Conservation (phyloP, 2,113 vertebrate genomes). For the Sapajus apella region DNA sequence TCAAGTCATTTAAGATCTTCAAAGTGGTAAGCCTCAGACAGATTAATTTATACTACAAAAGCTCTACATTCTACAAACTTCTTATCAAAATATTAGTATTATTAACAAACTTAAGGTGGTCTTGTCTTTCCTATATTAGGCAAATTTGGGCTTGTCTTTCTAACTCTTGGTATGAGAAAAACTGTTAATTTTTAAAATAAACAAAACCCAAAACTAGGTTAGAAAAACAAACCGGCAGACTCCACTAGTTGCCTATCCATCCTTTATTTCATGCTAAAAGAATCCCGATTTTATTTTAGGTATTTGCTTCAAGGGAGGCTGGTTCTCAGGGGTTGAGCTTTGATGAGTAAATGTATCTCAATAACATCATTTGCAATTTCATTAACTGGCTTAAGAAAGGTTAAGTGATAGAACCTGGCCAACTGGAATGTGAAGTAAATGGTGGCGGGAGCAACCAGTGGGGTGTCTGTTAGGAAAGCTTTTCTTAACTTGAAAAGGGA, state of each 20-base stretch:
- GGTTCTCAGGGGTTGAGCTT: not conserved
- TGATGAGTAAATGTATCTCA: slow-evolving; percentile 43
- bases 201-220: not conserved
- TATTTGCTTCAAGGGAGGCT: not conserved
- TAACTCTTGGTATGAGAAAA: not conserved
- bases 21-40: not conserved
- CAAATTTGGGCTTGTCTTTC: not conserved
- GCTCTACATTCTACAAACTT: not conserved
- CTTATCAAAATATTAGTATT: not conserved
- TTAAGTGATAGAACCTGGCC: not conserved
- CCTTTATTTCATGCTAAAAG: not conserved
- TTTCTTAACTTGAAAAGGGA: slow-evolving; percentile 8
- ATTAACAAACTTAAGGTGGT: not conserved
- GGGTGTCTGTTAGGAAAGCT: not conserved
- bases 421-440: not conserved
- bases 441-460: not conserved
- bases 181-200: not conserved
- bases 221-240: slow-evolving; percentile 33
- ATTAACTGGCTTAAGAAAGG: slow-evolving; percentile 34
- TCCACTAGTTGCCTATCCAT: not conserved
- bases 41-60: not conserved
- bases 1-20: not conserved
- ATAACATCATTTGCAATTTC: not conserved
- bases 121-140: not conserved
- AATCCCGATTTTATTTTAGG: not conserved